Evolutionary conservation across 2,888 invertebrate genomes (phyloP).

Genomic region (Ceraclea dissimilis): DNA sequence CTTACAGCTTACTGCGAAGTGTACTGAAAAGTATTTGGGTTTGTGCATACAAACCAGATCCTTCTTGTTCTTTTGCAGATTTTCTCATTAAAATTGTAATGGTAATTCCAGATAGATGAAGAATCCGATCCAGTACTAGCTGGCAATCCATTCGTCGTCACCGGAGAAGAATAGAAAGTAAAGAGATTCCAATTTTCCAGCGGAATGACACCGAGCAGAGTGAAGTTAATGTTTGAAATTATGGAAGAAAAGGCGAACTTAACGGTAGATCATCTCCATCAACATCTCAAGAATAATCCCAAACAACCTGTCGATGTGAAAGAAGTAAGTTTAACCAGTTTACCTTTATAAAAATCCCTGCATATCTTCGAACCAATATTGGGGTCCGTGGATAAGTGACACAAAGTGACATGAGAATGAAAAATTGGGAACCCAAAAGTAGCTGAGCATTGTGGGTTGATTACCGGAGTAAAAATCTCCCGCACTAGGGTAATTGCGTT

Average conservation of each 20-base stretch:
- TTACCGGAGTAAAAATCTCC: too few species aligned
- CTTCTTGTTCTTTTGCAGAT: too few species aligned
- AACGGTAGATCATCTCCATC: slow-evolving; percentile 16
- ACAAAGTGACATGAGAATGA: too few species aligned
- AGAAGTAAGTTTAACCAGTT: slow-evolving; percentile 11
- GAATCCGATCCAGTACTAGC: slow-evolving; percentile 28
- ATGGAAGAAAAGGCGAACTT: slow-evolving; percentile 11
- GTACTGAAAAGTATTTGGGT: too few species aligned
- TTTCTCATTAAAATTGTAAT: too few species aligned
- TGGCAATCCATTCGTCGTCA: slow-evolving; percentile 29
- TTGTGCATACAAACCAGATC: too few species aligned
- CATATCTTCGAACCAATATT: neutral
- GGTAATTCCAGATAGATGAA: slow-evolving; percentile 19
- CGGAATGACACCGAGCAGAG: slow-evolving; percentile 16
- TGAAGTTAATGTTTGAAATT: slow-evolving; percentile 13
- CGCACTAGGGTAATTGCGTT: too few species aligned
- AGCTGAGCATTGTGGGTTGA: too few species aligned
- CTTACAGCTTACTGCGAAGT: too few species aligned
- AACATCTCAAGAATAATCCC: slow-evolving; percentile 10
- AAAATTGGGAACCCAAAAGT: too few species aligned
- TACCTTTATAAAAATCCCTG: neutral
- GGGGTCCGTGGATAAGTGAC: too few species aligned
- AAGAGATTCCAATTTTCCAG: slow-evolving; percentile 25
- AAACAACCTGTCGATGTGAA: slow-evolving; percentile 16
- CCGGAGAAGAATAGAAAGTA: slow-evolving; percentile 30